Base-by-base conservation (phyloP, 1,140 invertebrate species). In the Augochlora pura region DNA sequence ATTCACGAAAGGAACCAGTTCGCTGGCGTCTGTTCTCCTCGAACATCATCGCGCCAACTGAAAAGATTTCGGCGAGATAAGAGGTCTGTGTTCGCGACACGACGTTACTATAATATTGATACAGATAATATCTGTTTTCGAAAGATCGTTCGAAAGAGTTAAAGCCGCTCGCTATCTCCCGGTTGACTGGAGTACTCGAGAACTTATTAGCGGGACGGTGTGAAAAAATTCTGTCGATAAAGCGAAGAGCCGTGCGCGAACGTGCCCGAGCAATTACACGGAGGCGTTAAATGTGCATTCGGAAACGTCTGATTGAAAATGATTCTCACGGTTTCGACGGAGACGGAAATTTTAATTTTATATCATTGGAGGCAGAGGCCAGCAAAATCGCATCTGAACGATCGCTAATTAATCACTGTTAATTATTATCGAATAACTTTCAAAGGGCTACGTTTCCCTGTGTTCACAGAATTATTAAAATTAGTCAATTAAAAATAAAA, bases 41-140 rank as follows among this genome's bases (percentile, higher is more conserved):
- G 46, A 25, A 10, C 38, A 27, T 42, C 68, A 64, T 9, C 69
- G 49, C 46, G 2, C 14, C 39, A 0, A 54, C 27, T 23, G 23
- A 27, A 75, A 71, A 73, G 82, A 80, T 82, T 74, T 65, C 60
- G 42, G 32, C 70, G 70, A 72, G 80, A 86, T 85, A 85, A 86
- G 59, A 0, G 18, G 52, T 32, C 54, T 54, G 74, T 39, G 74
- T 39, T 25, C 23, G 57, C 49, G 76, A 86, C 82, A 86, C 57
- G 4, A 57, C 46, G 23, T 32, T 14, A 38, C 59, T 27, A 79
- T 69, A 85, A 86, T 86, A 85, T 86, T 86, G 77, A 82, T 73
- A 82, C 63, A 85, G 66, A 46, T 67, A 80, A 80, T 85, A 32
- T 86, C 85, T 82, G 57, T 16, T 7, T 27, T 52, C 23, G 10